Evolutionary conservation across 1,140 invertebrate genomes (phyloP).

Genomic region (Phthorimaea operculella): DNA sequence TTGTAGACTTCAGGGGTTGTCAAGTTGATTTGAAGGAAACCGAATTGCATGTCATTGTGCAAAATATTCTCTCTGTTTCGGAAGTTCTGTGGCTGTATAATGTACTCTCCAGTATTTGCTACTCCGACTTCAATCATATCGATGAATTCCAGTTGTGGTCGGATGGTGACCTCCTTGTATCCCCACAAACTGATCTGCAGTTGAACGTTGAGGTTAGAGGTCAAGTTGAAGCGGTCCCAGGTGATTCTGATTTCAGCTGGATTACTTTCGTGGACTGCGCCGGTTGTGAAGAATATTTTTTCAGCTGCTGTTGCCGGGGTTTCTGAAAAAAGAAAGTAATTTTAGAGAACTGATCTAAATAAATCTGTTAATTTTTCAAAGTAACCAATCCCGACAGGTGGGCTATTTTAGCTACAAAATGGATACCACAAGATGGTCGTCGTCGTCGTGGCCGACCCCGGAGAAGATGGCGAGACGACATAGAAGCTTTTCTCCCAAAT

Average conservation of each 20-base stretch:
- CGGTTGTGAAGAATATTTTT: slow-evolving; percentile 83
- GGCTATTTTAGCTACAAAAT: too few species aligned
- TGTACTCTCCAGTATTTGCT: slow-evolving; percentile 75
- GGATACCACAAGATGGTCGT: too few species aligned
- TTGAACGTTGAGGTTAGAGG: slow-evolving; percentile 78
- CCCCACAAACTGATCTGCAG: slow-evolving; percentile 88
- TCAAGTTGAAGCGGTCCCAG: slow-evolving; percentile 88
- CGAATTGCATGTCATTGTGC: slow-evolving; percentile 82
- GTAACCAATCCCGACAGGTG: too few species aligned
- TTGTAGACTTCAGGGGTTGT: slow-evolving; percentile 80
- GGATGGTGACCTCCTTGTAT: slow-evolving; percentile 86
- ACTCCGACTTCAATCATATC: slow-evolving; percentile 71
- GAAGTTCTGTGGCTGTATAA: slow-evolving; percentile 76
- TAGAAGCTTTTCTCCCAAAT: too few species aligned
- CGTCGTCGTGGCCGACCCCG: too few species aligned
- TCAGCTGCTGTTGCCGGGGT: slow-evolving; percentile 86
- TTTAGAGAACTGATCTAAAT: too few species aligned
- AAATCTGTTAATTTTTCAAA: background rate
- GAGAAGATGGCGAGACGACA: too few species aligned
- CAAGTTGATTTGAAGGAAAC: slow-evolving; percentile 91
- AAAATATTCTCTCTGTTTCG: slow-evolving; percentile 74
- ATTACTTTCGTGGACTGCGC: slow-evolving; percentile 76
- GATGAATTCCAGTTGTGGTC: slow-evolving; percentile 73
- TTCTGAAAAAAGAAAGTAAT: slow-evolving; percentile 68
- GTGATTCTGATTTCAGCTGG: slow-evolving; percentile 80